Conservation (phyloP, 2,113 vertebrate species). For the Siniperca chuatsi region DNA sequence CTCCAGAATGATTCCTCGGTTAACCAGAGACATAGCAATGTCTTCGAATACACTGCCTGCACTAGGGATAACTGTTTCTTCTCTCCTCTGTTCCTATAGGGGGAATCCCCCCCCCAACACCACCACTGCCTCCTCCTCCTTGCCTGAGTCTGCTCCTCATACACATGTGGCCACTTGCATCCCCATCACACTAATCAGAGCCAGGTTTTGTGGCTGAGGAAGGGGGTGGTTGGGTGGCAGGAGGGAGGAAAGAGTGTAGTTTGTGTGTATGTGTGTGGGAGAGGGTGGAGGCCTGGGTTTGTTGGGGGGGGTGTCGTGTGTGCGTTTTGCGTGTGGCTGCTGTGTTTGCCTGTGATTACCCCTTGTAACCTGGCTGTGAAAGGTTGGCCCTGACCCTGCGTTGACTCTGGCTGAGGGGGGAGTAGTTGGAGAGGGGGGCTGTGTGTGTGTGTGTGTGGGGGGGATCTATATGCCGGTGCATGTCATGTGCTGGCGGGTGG, state of each 20-base stretch:
- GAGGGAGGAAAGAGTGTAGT: neutral
- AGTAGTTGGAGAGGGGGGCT: conserved; percentile 1
- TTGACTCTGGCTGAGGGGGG: conserved; percentile 75
- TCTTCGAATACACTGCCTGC: conserved; percentile 63
- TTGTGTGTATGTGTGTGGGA: conserved; percentile 59
- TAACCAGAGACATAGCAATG: conserved; percentile 75
- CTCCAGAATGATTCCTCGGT: conserved; percentile 72
- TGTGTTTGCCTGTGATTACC: conserved; percentile 84
- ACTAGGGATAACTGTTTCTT: conserved; percentile 68
- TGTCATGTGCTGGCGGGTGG: conserved; percentile 74
- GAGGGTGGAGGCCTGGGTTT: conserved; percentile 14
- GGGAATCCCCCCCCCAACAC: conserved; percentile 43
- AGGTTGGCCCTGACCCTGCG: conserved; percentile 83
- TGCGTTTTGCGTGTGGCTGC: conserved; percentile 85
- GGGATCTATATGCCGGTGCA: conserved; percentile 48
- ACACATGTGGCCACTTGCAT: conserved; percentile 81
- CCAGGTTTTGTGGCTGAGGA: conserved; percentile 81
- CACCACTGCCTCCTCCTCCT: conserved; percentile 34
- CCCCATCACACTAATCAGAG: conserved; percentile 84
- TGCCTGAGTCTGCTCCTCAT: conserved; percentile 56
- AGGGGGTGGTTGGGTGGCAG: conserved; percentile 55
- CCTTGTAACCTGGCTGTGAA: conserved; percentile 86
- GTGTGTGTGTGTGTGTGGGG: neutral
- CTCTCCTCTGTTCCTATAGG: conserved; percentile 53
- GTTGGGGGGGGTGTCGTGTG: conserved; percentile 64